Evolutionary conservation across 2,113 vertebrate species (phyloP), one percentile per base, ranked within the genome.

Genomic region (Catharus bicknelli): DNA sequence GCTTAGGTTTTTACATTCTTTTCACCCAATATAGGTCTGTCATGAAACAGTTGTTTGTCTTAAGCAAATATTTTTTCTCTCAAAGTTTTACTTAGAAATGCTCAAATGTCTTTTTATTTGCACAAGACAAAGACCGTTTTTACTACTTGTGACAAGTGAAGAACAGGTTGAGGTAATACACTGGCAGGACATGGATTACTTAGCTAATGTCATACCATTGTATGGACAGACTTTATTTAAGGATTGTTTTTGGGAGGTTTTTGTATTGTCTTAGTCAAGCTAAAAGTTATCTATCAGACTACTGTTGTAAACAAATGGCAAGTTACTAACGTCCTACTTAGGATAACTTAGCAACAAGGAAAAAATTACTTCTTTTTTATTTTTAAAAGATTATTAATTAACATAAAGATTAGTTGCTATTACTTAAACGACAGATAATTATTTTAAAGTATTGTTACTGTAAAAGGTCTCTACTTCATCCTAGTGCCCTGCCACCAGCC

Each of bases 51-150:
- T 93, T 94, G 94, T 96, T 95, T 96, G 89, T 91, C 91, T 94
- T 57, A 51, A 92, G 91, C 94, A 96, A 96, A 96, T 87, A 96
- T 86, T 95, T 95, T 89, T 72, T 73, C 80, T 90, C 18, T 86
- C 50, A 4, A 67, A 73, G 77, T 86, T 91, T 67, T 70, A 86
- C 90, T 95, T 90, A 72, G 86, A 86, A 91, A 84, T 90, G 78
- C 73, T 90, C 27, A 88, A 92, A 90, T 80, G 89, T 83, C 63
- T 87, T 91, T 93, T 87, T 94, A 83, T 94, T 96, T 96, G 91
- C 55, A 87, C 70, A 80, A 62, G 78, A 91, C 81, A 88, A 93
- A 95, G 89, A 89, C 21, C 77, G 83, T 90, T 90, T 93, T 85
- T 66, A 84, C 53, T 47, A 22, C 42, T 63, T 83, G 50, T 85